A percentile compares a stretch with the other conserved stretches of the same genome.
Conservation (phyloP, 1,140 invertebrate species). For the Asbolus verrucosus region DNA sequence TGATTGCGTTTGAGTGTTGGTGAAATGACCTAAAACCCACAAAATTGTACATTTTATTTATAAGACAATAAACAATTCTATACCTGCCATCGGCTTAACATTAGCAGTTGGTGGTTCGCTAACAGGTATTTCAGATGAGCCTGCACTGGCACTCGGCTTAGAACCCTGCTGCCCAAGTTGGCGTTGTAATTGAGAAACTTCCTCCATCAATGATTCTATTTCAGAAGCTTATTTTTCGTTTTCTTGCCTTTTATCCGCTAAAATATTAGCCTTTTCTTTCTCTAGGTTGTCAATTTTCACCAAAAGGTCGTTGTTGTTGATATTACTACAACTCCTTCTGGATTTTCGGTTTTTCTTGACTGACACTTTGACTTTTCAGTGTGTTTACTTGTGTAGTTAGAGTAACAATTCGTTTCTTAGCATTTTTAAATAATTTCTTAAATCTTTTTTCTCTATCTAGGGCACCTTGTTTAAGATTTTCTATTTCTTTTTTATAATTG, state of each 20-base stretch:
- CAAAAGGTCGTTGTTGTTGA: slow-evolving; percentile 51
- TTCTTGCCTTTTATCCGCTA: slow-evolving; percentile 73
- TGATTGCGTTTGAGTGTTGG: slow-evolving; percentile 66
- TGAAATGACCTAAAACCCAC: slow-evolving; percentile 61
- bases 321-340: slow-evolving; percentile 13
- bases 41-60: slow-evolving; percentile 1
- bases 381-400: slow-evolving; percentile 75
- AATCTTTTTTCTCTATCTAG: slow-evolving; percentile 79
- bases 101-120: slow-evolving; percentile 89
- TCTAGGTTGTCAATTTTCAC: slow-evolving; percentile 56
- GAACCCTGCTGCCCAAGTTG: slow-evolving; percentile 81
- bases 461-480: slow-evolving; percentile 73
- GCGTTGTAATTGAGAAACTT: slow-evolving; percentile 80
- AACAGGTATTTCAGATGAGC: slow-evolving; percentile 75
- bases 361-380: slow-evolving; percentile 70
- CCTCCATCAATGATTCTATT: slow-evolving; percentile 80
- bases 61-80: slow-evolving; percentile 6
- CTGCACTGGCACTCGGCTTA: slow-evolving; percentile 74
- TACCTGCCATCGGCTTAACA: slow-evolving; percentile 92
- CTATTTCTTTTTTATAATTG: slow-evolving; percentile 77
- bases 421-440: slow-evolving; percentile 78
- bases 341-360: slow-evolving; percentile 64
- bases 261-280: slow-evolving; percentile 79
- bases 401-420: slow-evolving; percentile 77
- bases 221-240: slow-evolving; percentile 74